Base-by-base conservation (phyloP, 1,140 invertebrate species). In the Olivierus martensii region DNA sequence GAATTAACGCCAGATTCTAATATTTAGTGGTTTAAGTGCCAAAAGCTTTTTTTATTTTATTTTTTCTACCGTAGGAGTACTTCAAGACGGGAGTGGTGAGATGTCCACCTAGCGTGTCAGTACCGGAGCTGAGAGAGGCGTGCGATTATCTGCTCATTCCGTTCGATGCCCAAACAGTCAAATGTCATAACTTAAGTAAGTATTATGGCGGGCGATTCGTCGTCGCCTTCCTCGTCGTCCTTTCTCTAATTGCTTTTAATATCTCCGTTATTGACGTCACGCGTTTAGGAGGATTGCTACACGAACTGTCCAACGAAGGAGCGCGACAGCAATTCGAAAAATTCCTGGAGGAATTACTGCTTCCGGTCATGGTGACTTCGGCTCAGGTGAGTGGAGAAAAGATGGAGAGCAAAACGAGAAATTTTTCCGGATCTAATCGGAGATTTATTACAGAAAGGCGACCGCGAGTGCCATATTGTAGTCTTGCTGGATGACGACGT, bases 111-210 rank as follows among this genome's bases (percentile, higher is more conserved):
- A 80, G 79, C 44, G 83, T 93, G 3, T 80, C 84, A 3, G 85
- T 95, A 12, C 87, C 92, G 65, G 95, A 99, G 71, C 70, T 99
- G 37, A 73, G 93, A 47, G 96, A 99, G 70, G 95, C 95, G 19
- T 99, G 95, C 67, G 96, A 99, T 70, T 99, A 99, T 70, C 72
- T 99, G 28, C 77, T 99, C 2, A 84, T 99, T 63, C 96, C 96
- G 17, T 99, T 99, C 69, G 90, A 96, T 74, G 87, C 92, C 3
- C 81, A 79, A 46, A 98, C 94, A 35, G 82, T 99, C 36, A 87
- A 93, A 67, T 98, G 92, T 71, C 85, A 91, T 71, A 91, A 93
- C 75, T 75, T 95, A 55, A 74, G 88, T 90, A 75, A 79, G 83
- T 78, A 53, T 14, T 2, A n/a, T n/a, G n/a, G 28, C 28, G 28